A percentile compares a stretch with the other conserved stretches of the same genome.
Evolutionary conservation across 2,797 vertebrate genomes (phyloP).

Genomic region (Garrulus glandarius): DNA sequence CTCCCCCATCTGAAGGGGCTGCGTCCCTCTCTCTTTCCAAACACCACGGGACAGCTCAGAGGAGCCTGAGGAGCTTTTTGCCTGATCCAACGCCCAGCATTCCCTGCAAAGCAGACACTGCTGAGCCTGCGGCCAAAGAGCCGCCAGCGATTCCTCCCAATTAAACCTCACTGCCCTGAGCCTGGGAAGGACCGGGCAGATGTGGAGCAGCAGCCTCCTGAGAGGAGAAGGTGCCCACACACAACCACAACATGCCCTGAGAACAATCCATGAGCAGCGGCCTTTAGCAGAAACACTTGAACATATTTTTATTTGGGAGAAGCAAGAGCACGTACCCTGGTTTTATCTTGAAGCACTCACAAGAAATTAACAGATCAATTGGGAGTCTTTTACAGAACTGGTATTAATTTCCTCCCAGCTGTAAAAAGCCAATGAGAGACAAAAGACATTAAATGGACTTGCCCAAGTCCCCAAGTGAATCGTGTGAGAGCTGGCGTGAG

Average conservation of each 20-base stretch:
- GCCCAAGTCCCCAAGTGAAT: conserved; percentile 3
- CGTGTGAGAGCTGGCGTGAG: neutral
- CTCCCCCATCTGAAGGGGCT: neutral
- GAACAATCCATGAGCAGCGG: neutral
- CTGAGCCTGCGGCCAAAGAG: neutral
- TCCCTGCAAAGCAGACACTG: neutral
- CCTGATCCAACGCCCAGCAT: accelerated
- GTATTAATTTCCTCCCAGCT: conserved; percentile 58
- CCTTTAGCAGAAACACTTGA: neutral
- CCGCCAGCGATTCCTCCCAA: neutral
- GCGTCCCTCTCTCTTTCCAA: neutral
- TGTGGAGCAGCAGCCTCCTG: accelerated
- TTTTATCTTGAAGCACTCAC: conserved; percentile 47
- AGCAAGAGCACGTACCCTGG: neutral
- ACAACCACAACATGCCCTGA: accelerated
- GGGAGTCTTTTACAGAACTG: conserved; percentile 48
- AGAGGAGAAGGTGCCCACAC: neutral
- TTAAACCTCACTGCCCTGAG: neutral
- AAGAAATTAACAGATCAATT: conserved; percentile 65
- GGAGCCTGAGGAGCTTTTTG: neutral
- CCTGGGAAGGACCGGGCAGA: neutral
- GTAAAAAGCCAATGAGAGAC: conserved; percentile 41
- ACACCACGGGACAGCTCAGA: neutral
- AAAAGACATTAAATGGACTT: conserved; percentile 56
- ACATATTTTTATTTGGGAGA: neutral